Percentiles rank a stretch among this genome's conserved stretches.
These are phyloP conservation scores for Psammodynastes pulverulentus DNA, from an alignment of 2,113 vertebrate genomes.

Conservation along the genomic window DNA sequence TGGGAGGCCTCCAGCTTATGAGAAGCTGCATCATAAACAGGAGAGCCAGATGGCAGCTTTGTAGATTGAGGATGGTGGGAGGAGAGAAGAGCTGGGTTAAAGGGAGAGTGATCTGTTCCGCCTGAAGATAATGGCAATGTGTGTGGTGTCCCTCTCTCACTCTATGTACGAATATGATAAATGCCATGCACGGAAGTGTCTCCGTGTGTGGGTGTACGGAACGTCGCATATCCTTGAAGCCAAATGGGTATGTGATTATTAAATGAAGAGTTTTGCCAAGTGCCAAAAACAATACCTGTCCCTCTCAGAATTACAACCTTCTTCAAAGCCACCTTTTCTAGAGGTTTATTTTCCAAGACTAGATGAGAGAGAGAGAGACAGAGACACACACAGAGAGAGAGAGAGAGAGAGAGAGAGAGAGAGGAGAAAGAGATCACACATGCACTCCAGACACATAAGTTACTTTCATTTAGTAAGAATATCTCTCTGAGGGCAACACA, in stretches of 20 bases:
- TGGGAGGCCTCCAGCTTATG: conserved; percentile 36
- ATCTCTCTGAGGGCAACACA: conserved; percentile 55
- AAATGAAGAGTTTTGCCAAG: conserved; percentile 3
- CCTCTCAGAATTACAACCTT: neutral
- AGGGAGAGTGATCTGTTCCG: conserved; percentile 23
- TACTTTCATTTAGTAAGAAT: conserved; percentile 47
- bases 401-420: neutral
- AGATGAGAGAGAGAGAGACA: neutral
- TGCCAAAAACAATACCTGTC: neutral
- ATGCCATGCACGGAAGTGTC: neutral
- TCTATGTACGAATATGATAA: neutral
- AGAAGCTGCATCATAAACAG: conserved; percentile 50
- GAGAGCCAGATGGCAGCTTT: conserved; percentile 46
- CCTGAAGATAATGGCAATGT: neutral
- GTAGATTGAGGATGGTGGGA: conserved; percentile 30
- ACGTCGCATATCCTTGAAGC: neutral
- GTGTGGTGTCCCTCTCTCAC: neutral
- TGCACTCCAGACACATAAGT: neutral
- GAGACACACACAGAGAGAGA: too few relatives aligned
- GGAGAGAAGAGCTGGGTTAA: neutral
- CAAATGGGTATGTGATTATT: conserved; percentile 11
- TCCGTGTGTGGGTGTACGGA: neutral
- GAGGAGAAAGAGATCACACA: neutral
- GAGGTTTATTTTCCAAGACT: conserved; percentile 33
- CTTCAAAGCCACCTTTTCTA: conserved; percentile 1